Evolutionary conservation across 1,140 invertebrate species (phyloP), one percentile per base, ranked within the genome.

Genomic region (Brevipalpus yothersi): DNA sequence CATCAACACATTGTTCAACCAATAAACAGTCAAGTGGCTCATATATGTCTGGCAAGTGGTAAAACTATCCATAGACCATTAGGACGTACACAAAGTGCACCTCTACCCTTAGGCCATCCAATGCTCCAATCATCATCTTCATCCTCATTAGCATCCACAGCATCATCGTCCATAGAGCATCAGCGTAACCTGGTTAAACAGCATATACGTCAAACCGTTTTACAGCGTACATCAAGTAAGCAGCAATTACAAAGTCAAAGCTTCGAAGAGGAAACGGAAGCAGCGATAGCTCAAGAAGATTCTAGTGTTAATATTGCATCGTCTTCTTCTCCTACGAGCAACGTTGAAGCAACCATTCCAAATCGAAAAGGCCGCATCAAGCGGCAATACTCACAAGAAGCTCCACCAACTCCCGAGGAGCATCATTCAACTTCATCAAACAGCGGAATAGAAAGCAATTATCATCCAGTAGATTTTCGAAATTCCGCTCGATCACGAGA

Each of bases 51-150:
- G 17, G 15, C 40, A 56, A 41, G 53, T 60, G 54, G 78, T 70
- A 83, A 83, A 73, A 75, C 78, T 74, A 79, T 66, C 64, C 80
- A 82, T 66, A 77, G 86, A 64, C 85, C 86, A 61, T 76, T 92
- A 69, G 86, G 86, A 15, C 78, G 88, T 66, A 91, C 88, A n/a
- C 86, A 91, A 70, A 88, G 84, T 12, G 89, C 89, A 5, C 90
- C 92, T 0, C 72, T 95, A 64, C 91, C 91, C 31, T 74, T 96
- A n/a, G 88, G 88, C 4, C 86, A 93, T 74, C 89, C 88, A 31
- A 81, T 90, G 77, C 77, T 96, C 47, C 82, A 83, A 49, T 64
- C 67, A 56, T 9, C 56, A 10, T 41, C 56, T 57, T 19, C 56
- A 17, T 78, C 62, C 73, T 74, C 10, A 78, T 77, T 63, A 76